Percentiles rank a stretch among this genome's conserved stretches.
These are phyloP conservation scores for Chamaetylas fuelleborni DNA, from an alignment of 2,113 vertebrate species.

Conservation along the genomic window DNA sequence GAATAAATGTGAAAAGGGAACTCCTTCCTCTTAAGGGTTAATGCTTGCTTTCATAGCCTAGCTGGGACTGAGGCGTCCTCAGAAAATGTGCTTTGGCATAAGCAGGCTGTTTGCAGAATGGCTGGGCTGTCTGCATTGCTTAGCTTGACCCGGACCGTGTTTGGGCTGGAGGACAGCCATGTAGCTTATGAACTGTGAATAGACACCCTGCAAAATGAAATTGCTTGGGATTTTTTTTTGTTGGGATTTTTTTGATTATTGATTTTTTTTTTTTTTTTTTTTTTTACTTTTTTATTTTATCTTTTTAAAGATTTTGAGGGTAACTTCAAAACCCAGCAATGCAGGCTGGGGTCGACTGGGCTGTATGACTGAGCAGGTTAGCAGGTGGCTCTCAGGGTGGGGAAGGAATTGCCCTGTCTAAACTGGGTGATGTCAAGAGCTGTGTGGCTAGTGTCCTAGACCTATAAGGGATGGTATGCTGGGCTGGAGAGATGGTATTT, in stretches of 20 bases:
- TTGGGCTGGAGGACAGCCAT: slow-evolving; percentile 55
- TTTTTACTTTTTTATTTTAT: too few relatives aligned
- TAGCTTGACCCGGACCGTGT: slow-evolving; percentile 56
- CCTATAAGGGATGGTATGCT: slow-evolving; percentile 51
- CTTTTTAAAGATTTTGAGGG: not conserved
- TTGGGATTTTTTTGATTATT: not conserved
- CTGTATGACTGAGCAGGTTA: not conserved
- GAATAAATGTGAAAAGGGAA: not conserved
- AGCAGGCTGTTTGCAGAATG: slow-evolving; percentile 11
- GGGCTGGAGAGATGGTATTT: slow-evolving; percentile 10
- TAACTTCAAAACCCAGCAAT: not conserved
- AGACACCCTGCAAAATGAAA: slow-evolving; percentile 14
- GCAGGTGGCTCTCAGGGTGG: not conserved
- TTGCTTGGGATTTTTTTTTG: not conserved
- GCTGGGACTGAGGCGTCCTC: not conserved
- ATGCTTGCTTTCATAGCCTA: not conserved
- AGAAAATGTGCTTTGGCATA: slow-evolving; percentile 47
- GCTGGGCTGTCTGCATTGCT: slow-evolving; percentile 35
- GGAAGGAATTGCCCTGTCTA: not conserved
- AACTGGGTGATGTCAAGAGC: not conserved
- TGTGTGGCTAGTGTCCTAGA: not conserved
- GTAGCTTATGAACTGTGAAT: slow-evolving; percentile 41
- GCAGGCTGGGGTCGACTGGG: not conserved
- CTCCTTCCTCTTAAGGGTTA: not conserved
- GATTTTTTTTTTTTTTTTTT: not conserved